Conservation (phyloP, 1,140 invertebrate species). For the Magallana ariakensis region DNA sequence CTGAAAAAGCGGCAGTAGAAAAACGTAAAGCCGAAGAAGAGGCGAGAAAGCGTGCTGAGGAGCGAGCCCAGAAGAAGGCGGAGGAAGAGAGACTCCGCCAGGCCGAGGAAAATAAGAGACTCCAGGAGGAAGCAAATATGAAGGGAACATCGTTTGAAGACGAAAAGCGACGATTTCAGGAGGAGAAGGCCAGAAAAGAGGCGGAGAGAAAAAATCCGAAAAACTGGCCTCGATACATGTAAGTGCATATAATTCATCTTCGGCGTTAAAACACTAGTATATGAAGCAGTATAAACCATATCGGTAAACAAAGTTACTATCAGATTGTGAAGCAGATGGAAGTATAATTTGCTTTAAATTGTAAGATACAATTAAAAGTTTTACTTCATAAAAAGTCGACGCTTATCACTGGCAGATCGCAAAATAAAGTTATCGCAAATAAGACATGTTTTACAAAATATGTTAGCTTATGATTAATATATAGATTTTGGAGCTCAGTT, state of each 20-base stretch:
- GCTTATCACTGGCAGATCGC: too few relatives aligned
- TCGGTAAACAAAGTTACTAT: too few relatives aligned
- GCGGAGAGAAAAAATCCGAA: slow-evolving; percentile 64
- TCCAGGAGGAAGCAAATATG: slow-evolving; percentile 54
- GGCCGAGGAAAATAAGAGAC: slow-evolving; percentile 58
- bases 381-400: too few relatives aligned
- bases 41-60: slow-evolving; percentile 55
- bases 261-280: too few relatives aligned
- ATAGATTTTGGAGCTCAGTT: too few relatives aligned
- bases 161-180: slow-evolving; percentile 52
- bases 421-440: too few relatives aligned
- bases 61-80: slow-evolving; percentile 61
- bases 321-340: too few relatives aligned
- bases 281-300: too few relatives aligned
- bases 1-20: slow-evolving; percentile 57
- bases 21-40: slow-evolving; percentile 56
- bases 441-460: too few relatives aligned
- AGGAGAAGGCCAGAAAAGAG: slow-evolving; percentile 60
- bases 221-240: slow-evolving; percentile 71
- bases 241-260: background rate
- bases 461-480: too few relatives aligned
- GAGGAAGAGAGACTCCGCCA: slow-evolving; percentile 61
- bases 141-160: slow-evolving; percentile 65
- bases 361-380: too few relatives aligned
- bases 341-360: too few relatives aligned